Evolutionary conservation across 2,113 vertebrate genomes (phyloP).

Genomic region (Pluvialis apricaria): DNA sequence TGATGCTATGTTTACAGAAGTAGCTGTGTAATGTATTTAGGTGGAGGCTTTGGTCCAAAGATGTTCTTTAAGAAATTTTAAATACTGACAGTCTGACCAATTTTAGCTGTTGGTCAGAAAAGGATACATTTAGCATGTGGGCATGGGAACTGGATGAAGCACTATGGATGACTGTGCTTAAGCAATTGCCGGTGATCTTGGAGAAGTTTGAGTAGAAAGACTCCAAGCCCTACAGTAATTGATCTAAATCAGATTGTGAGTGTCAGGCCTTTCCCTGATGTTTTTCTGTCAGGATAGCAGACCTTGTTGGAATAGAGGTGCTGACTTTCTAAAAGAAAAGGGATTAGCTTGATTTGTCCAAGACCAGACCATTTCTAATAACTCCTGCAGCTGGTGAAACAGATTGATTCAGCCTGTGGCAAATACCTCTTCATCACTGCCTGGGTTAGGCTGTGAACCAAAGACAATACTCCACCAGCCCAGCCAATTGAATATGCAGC

Average conservation of each 20-base stretch:
- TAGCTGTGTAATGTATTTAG: not conserved
- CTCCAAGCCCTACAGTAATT: not conserved
- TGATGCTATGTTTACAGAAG: not conserved
- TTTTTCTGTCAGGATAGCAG: not conserved
- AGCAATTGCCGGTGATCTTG: not conserved
- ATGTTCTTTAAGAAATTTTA: not conserved
- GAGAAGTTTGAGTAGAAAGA: accelerated
- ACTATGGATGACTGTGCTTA: not conserved
- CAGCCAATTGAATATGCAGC: not conserved
- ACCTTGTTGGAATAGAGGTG: not conserved
- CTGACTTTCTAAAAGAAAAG: not conserved
- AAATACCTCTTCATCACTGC: not conserved
- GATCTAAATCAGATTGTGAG: not conserved
- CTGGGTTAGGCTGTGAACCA: not conserved
- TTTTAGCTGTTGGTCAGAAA: not conserved
- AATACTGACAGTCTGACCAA: not conserved
- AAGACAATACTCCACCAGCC: not conserved
- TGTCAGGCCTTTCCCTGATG: not conserved
- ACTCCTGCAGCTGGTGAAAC: not conserved
- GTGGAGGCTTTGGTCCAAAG: not conserved
- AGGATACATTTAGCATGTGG: not conserved
- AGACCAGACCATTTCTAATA: not conserved
- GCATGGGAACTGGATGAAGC: not conserved
- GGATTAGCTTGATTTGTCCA: not conserved
- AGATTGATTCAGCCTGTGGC: not conserved